Base-by-base conservation (phyloP, 2,888 invertebrate genomes). In the Phyllotreta cruciferae region DNA sequence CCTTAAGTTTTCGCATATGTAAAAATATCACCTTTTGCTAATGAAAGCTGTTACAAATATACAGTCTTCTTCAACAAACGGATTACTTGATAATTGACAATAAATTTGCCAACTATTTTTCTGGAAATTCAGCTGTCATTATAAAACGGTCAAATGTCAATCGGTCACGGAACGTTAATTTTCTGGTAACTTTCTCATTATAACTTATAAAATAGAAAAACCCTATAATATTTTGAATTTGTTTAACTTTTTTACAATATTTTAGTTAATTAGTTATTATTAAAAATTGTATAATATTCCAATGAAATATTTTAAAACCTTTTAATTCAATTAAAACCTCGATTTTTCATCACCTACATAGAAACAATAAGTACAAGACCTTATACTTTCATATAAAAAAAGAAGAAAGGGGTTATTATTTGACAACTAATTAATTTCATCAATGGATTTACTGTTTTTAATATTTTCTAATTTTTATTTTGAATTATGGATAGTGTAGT, bases 21-120 rank as follows among this genome's bases (percentile, higher is more conserved):
- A 72, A 64, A 60, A 60, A 56, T 35, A 11, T 56, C 49, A 56
- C 55, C 38, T 44, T 55, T 38, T 63, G 54, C 50, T 56, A 44
- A 35, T n/a, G 14, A 41, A 62, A 63, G 54, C 56, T 47, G 34
- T 54, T 54, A 60, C 42, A 52, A 38, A 66, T 44, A 54, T 58
- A 68, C 63, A 62, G 64, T 66, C 42, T 55, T 45, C 37, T 47
- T 37, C 56, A 65, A 50, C 14, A 62, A 38, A 50, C 37, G 60
- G 68, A 70, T 66, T 57, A 67, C 49, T 65, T 67, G 69, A 73
- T 73, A 74, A 76, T 24, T 77, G 78, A 78, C 77, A 77, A 78
- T 52, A 78, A 78, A 77, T 75, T 74, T 74, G 76, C 77, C 74
- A 78, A 78, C 78, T 76, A 60, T 72, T 71, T 70, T 71, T 71